phyloP scores from a whole-genome alignment of 2,797 vertebrate genomes.

The Oryzias dopingdopingensis region DNA sequence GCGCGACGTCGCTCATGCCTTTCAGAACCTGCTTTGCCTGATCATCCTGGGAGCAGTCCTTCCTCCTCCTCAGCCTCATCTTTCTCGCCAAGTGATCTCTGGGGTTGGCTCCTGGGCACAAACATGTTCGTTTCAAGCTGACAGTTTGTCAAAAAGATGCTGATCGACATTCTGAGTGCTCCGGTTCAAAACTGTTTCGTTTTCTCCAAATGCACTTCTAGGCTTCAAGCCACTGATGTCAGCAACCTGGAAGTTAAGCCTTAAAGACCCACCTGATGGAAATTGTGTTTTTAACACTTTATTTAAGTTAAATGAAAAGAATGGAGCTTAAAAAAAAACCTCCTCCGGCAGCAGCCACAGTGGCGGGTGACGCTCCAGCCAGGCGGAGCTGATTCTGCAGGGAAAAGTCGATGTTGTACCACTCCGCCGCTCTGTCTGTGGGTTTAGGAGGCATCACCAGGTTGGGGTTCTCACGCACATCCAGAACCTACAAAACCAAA shows the following conservation, averaged over 20 bases:
- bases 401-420: conserved; percentile 99
- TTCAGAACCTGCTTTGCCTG: conserved; percentile 98
- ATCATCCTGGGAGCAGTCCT: conserved; percentile 91
- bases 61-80: conserved; percentile 90
- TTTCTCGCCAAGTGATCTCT: conserved; percentile 91
- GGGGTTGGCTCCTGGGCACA: conserved; percentile 79
- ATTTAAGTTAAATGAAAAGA: no score
- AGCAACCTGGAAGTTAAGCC: no score
- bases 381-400: conserved; percentile 95
- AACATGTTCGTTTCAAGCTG: no score
- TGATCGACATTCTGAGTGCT: no score
- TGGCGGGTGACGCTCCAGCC: conserved; percentile 92
- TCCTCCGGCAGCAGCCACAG: conserved; percentile 87
- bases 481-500: conserved; percentile 80
- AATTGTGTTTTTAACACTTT: no score
- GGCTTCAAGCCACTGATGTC: no score
- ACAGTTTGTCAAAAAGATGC: no score
- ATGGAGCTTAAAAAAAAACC: conserved; percentile 49
- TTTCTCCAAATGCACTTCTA: no score
- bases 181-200: no score
- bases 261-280: no score
- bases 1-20: conserved; percentile 94
- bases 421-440: conserved; percentile 84
- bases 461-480: conserved; percentile 94
- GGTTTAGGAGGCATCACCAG: conserved; percentile 98